Base-by-base conservation (phyloP, 2,797 vertebrate species). In the Typhlichthys eigenmanni region DNA sequence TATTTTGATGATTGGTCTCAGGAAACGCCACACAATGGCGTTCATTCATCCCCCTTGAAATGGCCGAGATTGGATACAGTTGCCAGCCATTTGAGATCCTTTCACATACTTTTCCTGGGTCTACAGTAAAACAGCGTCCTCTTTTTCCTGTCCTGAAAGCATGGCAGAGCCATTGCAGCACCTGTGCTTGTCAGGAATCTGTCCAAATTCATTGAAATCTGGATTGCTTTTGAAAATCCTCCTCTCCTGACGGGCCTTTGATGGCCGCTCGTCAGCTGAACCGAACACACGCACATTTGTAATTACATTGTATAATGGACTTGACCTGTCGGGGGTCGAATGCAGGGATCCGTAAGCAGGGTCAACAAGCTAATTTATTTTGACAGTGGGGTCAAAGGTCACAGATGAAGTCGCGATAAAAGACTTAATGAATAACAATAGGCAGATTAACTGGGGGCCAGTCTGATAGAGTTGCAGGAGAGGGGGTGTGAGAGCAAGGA, bases 361-460 rank as follows among this genome's bases (percentile, higher is more conserved):
- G 78, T 71, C 78, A 64, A 66, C 83, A 84, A 88, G 80, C 85
- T 88, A 89, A 91, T 91, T 82, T 79, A 66, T 80, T 46, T 62
- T 0, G 85, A 88, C 88, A 85, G 78, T 78, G 16, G 69, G 24
- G 88, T 86, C 83, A 87, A 74, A 87, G 88, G 86, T 90, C 86
- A 82, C 68, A 58, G 85, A 90, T 92, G 85, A 86, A 73, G 82
- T 76, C 47, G 50, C 10, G 84, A 89, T 89, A 89, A 78, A 66
- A 83, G 82, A 85, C 55, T 81, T 83, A 89, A 89, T 92, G 84
- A 87, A 90, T 91, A 86, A 89, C 83, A 89, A 89, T 87, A 67
- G 82, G 70, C 72, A 81, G 88, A 90, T 91, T 90, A 90, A 85
- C 69, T 71, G 62, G 63, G 71, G 68, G 76, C 69, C 73, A 79